phyloP scores from a whole-genome alignment of 2,888 invertebrate species.

The Hartigia nigra region DNA sequence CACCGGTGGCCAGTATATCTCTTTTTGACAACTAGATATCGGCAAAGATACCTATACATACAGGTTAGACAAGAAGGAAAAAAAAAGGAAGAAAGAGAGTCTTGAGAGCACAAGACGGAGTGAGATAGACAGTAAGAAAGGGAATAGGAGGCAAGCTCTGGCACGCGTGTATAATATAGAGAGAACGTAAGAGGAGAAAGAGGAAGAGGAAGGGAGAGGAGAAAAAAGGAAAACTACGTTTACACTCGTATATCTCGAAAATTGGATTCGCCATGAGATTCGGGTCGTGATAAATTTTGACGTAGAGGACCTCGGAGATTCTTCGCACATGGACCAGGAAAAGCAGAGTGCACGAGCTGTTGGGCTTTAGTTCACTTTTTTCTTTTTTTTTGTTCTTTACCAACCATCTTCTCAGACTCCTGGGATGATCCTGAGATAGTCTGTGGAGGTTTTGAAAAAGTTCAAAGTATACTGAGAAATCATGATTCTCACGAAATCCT shows the following conservation, averaged over 20 bases:
- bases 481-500: neutral
- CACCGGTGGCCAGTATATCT: slow-evolving; percentile 43
- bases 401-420: neutral
- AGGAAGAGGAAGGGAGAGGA: slow-evolving; percentile 15
- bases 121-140: slow-evolving; percentile 20
- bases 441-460: neutral
- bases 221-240: slow-evolving; percentile 28
- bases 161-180: slow-evolving; percentile 12
- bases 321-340: slow-evolving; percentile 7
- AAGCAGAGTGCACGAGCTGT: neutral
- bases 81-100: slow-evolving; percentile 15
- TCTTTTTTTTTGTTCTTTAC: neutral
- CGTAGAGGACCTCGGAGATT: slow-evolving; percentile 26
- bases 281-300: slow-evolving; percentile 58
- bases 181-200: slow-evolving; percentile 23
- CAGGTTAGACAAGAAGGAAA: slow-evolving; percentile 41
- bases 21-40: slow-evolving; percentile 53
- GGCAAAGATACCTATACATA: slow-evolving; percentile 14
- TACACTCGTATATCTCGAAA: slow-evolving; percentile 60
- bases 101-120: slow-evolving; percentile 24
- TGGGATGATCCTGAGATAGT: neutral
- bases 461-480: neutral
- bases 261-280: slow-evolving; percentile 60
- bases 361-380: neutral
- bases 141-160: slow-evolving; percentile 6